Evolutionary conservation across 2,888 invertebrate species (phyloP).

Genomic region (Caenorhabditis doughertyi): DNA sequence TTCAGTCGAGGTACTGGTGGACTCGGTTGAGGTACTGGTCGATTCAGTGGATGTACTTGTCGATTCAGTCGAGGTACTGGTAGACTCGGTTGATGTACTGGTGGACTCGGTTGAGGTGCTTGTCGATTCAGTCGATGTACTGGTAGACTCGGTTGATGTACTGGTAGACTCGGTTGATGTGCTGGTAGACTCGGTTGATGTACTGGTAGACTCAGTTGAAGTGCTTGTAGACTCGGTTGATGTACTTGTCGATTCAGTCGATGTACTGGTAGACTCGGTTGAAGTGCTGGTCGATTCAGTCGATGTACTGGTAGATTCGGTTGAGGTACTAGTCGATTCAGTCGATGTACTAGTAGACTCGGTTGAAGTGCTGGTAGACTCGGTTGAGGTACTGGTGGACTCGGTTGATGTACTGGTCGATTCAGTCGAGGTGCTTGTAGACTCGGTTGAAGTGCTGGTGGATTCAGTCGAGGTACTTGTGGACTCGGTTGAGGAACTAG

Average conservation of each 20-base stretch:
- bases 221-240: constrained; percentile 2
- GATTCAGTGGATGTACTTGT: constrained; percentile 18
- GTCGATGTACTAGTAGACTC: constrained; percentile 34
- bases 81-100: constrained; percentile 10
- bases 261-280: constrained; percentile 4
- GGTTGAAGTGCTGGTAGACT: constrained; percentile 29
- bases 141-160: constrained; percentile 4
- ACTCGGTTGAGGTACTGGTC: constrained; percentile 17
- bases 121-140: constrained; percentile 18
- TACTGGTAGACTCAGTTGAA: constrained; percentile 10
- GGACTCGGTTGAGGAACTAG: constrained; percentile 21
- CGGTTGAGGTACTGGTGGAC: constrained; percentile 7
- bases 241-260: too few relatives aligned
- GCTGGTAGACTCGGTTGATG: not conserved
- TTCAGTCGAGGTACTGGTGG: constrained; percentile 32
- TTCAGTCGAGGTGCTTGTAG: constrained; percentile 12
- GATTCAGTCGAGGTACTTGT: constrained; percentile 11
- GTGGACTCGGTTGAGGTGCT: constrained; percentile 29
- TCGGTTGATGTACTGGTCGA: constrained; percentile 16
- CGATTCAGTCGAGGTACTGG: constrained; percentile 1
- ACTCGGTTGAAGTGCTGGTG: not conserved
- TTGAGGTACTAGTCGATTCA: constrained; percentile 33
- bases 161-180: constrained; percentile 1
- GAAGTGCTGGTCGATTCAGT: constrained; percentile 6
- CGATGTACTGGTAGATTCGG: constrained; percentile 6